Percentiles rank a stretch among this genome's conserved stretches.
Evolutionary conservation across 2,888 invertebrate genomes (phyloP).

Genomic region (Acanthopleura granulata): DNA sequence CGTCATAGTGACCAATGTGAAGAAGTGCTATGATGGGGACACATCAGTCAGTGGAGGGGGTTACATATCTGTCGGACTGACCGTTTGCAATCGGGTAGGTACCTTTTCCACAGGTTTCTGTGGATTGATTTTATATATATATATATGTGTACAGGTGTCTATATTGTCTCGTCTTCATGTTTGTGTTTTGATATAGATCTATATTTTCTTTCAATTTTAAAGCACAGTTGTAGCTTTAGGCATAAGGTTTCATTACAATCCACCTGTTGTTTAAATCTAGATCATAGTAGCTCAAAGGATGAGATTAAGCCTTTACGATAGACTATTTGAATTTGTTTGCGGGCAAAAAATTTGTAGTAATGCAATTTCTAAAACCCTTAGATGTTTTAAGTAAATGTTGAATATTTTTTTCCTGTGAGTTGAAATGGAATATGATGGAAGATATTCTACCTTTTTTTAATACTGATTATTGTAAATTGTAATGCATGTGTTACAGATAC

Average conservation of each 20-base stretch:
- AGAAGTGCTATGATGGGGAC: constrained; percentile 50
- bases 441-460: too few species aligned
- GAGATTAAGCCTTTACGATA: too few species aligned
- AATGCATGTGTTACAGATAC: constrained; percentile 18
- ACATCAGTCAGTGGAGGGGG: constrained; percentile 48
- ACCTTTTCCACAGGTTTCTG: constrained; percentile 1
- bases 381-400: too few species aligned
- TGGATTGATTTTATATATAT: neutral
- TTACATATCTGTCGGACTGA: constrained; percentile 41
- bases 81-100: constrained; percentile 17
- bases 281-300: too few species aligned
- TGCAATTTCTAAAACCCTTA: too few species aligned
- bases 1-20: constrained; percentile 49
- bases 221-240: too few species aligned
- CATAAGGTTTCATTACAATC: too few species aligned
- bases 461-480: neutral
- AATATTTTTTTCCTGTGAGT: too few species aligned
- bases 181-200: neutral
- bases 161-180: neutral
- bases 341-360: too few species aligned
- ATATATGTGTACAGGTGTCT: neutral
- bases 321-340: too few species aligned
- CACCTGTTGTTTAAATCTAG: too few species aligned
- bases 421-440: too few species aligned
- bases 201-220: neutral